Base-by-base conservation (phyloP, 2,888 invertebrate species). In the Oxyteleia sp. region DNA sequence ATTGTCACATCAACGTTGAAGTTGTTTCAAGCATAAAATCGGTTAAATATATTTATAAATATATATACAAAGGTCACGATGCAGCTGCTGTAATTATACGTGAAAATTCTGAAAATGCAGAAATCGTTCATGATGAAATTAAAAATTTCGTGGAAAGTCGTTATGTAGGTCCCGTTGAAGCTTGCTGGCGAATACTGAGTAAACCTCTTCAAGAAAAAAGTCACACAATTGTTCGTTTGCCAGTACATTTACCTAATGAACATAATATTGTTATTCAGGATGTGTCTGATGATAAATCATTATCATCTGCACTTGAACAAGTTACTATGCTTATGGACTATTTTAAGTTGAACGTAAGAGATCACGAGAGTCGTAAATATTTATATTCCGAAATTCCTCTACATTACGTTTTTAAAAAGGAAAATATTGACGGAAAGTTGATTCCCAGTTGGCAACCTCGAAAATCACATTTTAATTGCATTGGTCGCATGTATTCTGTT, bases 1-100 rank as follows among this genome's bases (percentile, higher is more conserved):
- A 88, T 78, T 76, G 79, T 55, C 89, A 90, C 55, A 87, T 90
- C 11, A 90, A 90, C 72, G 87, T 89, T 32, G 87, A 89, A 84
- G 64, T 88, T 38, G 88, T 88, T 72, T 83, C 86, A 32, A 86
- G 85, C 35, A 66, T 88, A 0, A 85, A 53, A 75, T 85, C 71
- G 86, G 90, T 89, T 64, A 88, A 84, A 83, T 89, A 89, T 79
- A 64, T n/a, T 13, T 32, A n/a, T n/a, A n/a, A n/a, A n/a, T n/a
- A n/a, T n/a, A n/a, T n/a, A n/a, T n/a, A n/a, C n/a, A n/a, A n/a
- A n/a, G n/a, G n/a, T n/a, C n/a, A n/a, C n/a, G n/a, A n/a, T n/a
- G n/a, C n/a, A n/a, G n/a, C n/a, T n/a, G 26, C 53, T 20, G 29
- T 53, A 11, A 53, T 32, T 13, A 16, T 53, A 26, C 13, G 13